A percentile compares a stretch with the other conserved stretches of the same genome.
Evolutionary conservation across 35 echinoderm and acorn worm species (phyloP).

Genomic region (Nesometra sesokonis): DNA sequence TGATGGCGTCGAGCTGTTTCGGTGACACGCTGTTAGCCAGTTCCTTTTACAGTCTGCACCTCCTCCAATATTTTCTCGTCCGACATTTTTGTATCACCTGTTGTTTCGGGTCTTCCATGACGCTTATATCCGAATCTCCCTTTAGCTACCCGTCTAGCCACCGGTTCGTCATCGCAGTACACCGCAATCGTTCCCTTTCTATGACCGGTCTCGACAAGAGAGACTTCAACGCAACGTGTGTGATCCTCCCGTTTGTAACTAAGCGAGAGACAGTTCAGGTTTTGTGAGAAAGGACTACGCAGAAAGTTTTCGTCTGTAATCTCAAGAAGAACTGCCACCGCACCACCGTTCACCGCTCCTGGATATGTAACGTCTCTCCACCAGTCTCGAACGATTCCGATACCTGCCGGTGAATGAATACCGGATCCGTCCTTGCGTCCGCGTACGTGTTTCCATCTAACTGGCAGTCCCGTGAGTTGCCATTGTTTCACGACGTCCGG

Average conservation of each 20-base stretch:
- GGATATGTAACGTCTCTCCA: background rate
- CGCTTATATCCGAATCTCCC: background rate
- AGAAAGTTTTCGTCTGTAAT: background rate
- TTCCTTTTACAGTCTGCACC: background rate
- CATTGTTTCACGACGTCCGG: background rate
- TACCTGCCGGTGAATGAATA: background rate
- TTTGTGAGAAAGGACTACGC: background rate
- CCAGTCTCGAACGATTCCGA: background rate
- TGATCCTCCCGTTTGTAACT: background rate
- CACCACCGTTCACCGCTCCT: background rate
- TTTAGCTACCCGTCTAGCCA: no score
- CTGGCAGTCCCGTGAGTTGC: background rate
- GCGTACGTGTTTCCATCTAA: background rate
- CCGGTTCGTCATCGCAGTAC: background rate
- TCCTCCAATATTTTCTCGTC: background rate
- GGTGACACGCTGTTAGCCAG: background rate
- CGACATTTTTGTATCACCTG: background rate
- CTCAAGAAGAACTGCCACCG: background rate
- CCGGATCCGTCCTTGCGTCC: background rate
- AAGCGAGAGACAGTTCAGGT: background rate
- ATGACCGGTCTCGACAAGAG: background rate
- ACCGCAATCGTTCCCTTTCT: background rate
- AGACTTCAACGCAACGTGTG: background rate
- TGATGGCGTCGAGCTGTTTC: background rate
- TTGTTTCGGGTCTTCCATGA: background rate